phyloP scores from a whole-genome alignment of 2,113 vertebrate genomes.

The Pygoscelis antarcticus region DNA sequence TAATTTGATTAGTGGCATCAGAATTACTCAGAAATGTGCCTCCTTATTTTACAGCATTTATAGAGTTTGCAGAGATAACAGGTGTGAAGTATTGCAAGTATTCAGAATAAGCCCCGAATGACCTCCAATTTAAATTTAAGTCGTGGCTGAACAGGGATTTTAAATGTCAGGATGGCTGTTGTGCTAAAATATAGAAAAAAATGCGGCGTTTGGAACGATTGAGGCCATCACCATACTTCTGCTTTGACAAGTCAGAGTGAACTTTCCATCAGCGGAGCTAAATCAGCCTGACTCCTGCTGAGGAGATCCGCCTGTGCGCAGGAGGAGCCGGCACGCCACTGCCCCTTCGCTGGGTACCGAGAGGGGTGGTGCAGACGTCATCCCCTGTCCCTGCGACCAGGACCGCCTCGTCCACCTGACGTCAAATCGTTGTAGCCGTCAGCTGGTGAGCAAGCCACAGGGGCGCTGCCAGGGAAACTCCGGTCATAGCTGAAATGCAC shows the following conservation, averaged over 20 bases:
- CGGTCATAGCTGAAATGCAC: neutral
- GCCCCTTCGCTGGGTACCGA: neutral
- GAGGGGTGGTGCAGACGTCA: neutral
- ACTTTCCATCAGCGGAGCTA: neutral
- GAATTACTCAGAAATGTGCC: neutral
- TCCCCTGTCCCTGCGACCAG: constrained; percentile 21
- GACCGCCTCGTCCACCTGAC: constrained; percentile 18
- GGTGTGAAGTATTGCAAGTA: neutral
- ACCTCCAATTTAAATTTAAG: neutral
- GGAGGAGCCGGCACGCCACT: neutral
- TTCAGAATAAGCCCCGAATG: neutral
- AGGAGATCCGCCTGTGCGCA: neutral
- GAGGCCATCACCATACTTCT: neutral
- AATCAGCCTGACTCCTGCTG: neutral
- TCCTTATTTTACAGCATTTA: neutral
- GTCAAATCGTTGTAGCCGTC: constrained; percentile 15
- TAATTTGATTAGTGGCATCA: neutral
- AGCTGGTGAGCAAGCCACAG: neutral
- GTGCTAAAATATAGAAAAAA: neutral
- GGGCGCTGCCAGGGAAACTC: constrained; percentile 34
- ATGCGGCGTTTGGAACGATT: accelerated
- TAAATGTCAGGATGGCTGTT: neutral
- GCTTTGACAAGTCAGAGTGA: neutral
- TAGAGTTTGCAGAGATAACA: neutral
- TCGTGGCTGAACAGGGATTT: neutral